A percentile compares a stretch with the other conserved stretches of the same genome.
phyloP scores from a whole-genome alignment of 1,140 invertebrate species.

The Ephestia elutella region DNA sequence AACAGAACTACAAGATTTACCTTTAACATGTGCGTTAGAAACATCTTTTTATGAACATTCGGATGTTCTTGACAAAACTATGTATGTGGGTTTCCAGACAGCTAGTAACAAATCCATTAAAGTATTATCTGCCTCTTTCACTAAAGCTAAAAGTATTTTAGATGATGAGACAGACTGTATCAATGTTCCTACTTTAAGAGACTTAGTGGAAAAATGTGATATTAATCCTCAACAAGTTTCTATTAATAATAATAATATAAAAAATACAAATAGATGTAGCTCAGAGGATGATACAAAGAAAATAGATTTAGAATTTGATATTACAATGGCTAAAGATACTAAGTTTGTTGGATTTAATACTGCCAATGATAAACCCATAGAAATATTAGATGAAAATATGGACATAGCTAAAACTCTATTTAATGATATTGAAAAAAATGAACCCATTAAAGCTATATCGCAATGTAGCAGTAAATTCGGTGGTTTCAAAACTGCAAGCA shows the following conservation, averaged over 20 bases:
- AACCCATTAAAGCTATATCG: not conserved
- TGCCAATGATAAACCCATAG: not conserved
- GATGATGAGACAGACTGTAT: constrained; percentile 20
- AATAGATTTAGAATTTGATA: constrained; percentile 1
- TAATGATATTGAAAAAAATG: not conserved
- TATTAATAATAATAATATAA: constrained; percentile 5
- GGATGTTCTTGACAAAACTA: constrained; percentile 43
- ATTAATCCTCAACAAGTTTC: constrained; percentile 10
- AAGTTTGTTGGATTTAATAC: not conserved
- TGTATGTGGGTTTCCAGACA: constrained; percentile 66
- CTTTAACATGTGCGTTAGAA: constrained; percentile 53
- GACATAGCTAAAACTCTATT: constrained; percentile 10
- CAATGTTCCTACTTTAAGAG: constrained; percentile 27
- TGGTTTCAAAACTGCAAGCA: constrained; percentile 36
- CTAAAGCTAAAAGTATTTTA: constrained; percentile 56
- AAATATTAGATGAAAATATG: not conserved
- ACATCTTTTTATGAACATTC: constrained; percentile 40
- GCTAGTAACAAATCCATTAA: constrained; percentile 62
- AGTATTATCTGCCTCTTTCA: constrained; percentile 46
- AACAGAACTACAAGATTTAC: constrained; percentile 33
- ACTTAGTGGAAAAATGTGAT: constrained; percentile 42
- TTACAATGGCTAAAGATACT: not conserved
- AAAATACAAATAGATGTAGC: not conserved
- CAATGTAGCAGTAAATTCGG: constrained; percentile 11
- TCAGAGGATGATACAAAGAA: not conserved